Base-by-base conservation (phyloP, 2,113 vertebrate species). In the Mus musculus region DNA sequence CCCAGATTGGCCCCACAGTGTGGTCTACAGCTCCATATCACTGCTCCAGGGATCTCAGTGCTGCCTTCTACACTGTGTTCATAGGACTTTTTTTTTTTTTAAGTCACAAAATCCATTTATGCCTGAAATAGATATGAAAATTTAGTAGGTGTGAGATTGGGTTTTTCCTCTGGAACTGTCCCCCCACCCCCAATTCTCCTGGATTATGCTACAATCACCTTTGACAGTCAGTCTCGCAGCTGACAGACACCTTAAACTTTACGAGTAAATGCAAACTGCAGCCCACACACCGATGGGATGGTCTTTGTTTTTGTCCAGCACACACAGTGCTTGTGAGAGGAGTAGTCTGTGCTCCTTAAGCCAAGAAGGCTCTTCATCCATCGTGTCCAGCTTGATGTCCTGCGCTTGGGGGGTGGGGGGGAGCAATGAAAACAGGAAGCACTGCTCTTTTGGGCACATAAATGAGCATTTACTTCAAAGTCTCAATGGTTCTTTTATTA, bases 401-500 rank as follows among this genome's bases (percentile, higher is more conserved):
- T 49, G 90, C 72, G 22, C 67, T 72, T 22, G 42, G 14, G 4
- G 56, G 17, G 17, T 20, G 59, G 17, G 59, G 14, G 56, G 17
- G 56, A 71, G 67, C 91, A 95, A 73, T 95, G 86, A 93, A 96
- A 97, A 97, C 88, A 92, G 72, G 95, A 96, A 97, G 97, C 73
- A 89, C 97, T 97, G 95, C 97, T 98, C 98, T 98, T 99, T 97
- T 94, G 97, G 97, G 97, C 75, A 91, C 97, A 97, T 97, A 98
- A 98, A 96, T 97, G 98, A 98, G 97, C 98, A 97, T 98, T 98
- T 98, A 97, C 94, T 98, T 97, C 93, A 69, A 95, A 98, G 97
- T 98, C 98, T 96, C 97, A 98, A 98, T 98, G 98, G 98, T 97
- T 98, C 98, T 98, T 98, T 98, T 96, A 97, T 97, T 96, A 98